phyloP scores from a whole-genome alignment of 2,797 vertebrate species.

The Manis pentadactyla region DNA sequence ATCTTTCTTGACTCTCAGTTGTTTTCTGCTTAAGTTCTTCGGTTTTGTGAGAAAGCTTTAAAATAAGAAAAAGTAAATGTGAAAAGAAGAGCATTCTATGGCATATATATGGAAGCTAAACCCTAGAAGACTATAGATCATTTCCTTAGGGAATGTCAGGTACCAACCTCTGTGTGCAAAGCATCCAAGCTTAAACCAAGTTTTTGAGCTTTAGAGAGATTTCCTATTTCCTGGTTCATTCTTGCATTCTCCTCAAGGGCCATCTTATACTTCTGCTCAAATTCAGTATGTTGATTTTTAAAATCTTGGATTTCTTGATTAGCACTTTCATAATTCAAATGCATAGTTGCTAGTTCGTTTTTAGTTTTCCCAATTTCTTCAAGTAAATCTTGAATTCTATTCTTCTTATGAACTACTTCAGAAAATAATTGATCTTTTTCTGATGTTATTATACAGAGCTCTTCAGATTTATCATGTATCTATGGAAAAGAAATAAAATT shows the following conservation, averaged over 20 bases:
- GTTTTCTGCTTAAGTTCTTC: conserved; percentile 82
- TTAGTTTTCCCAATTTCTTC: conserved; percentile 80
- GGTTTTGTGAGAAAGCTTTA: conserved; percentile 73
- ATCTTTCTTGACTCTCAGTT: conserved; percentile 39
- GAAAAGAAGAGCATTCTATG: neutral
- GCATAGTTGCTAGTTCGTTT: conserved; percentile 72
- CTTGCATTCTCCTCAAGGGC: conserved; percentile 77
- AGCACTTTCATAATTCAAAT: conserved; percentile 67
- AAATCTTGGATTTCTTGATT: conserved; percentile 74
- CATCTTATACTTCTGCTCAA: conserved; percentile 70
- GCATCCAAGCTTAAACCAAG: conserved; percentile 80
- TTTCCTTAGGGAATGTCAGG: neutral
- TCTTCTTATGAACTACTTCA: conserved; percentile 81
- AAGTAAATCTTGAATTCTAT: conserved; percentile 81
- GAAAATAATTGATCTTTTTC: conserved; percentile 84
- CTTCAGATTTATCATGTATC: conserved; percentile 82
- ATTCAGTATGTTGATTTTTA: conserved; percentile 72
- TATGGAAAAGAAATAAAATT: conserved; percentile 63
- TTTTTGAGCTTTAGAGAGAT: conserved; percentile 67
- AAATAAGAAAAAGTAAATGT: neutral
- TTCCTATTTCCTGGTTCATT: conserved; percentile 81
- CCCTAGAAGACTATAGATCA: neutral
- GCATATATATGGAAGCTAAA: neutral
- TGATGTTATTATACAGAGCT: conserved; percentile 69
- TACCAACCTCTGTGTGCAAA: conserved; percentile 85